These are phyloP conservation scores for Pagrus major DNA, from an alignment of 2,113 vertebrate species.

Conservation along the genomic window DNA sequence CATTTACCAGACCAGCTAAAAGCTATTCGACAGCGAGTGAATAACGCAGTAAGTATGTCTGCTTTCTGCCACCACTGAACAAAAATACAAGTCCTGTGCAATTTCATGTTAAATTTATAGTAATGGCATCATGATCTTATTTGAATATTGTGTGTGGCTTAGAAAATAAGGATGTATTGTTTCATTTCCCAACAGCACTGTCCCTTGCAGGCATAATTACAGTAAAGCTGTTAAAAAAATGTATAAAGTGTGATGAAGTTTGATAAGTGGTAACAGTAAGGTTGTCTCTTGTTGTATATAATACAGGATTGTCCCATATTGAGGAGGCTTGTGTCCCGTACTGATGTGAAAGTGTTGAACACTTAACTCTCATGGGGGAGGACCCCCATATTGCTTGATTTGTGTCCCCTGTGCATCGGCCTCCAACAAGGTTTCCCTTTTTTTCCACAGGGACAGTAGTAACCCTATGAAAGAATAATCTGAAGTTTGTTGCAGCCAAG, in stretches of 20 bases:
- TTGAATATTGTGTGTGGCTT: not conserved
- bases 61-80: not conserved
- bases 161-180: not conserved
- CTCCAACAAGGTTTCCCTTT: no score
- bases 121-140: not conserved
- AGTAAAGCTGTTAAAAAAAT: not conserved
- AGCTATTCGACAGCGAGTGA: not conserved
- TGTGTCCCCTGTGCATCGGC: no score
- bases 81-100: not conserved
- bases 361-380: no score
- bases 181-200: not conserved
- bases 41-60: not conserved
- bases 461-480: constrained; percentile 4
- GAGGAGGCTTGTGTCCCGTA: no score
- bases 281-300: no score
- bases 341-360: no score
- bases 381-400: no score
- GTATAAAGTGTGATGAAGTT: not conserved
- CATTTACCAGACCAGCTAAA: not conserved
- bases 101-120: not conserved
- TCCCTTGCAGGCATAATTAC: not conserved
- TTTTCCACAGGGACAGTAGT: no score
- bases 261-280: no score
- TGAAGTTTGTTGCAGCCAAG: not conserved
- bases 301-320: no score